These are phyloP conservation scores for Falco peregrinus DNA, from an alignment of 2,797 vertebrate genomes.

Conservation along the genomic window DNA sequence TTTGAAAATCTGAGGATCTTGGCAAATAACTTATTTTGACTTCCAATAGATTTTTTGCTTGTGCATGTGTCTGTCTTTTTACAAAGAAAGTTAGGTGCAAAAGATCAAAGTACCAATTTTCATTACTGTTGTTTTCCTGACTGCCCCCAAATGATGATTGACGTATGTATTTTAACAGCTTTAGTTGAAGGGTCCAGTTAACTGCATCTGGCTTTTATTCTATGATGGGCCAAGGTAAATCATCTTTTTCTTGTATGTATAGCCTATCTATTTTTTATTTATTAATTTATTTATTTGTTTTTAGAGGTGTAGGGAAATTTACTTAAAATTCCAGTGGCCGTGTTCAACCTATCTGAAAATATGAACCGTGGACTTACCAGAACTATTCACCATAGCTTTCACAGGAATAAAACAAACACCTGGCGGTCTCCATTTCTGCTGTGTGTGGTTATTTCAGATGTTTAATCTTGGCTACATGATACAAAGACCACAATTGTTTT, in stretches of 20 bases:
- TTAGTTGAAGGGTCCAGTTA: background rate
- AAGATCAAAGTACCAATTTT: slow-evolving; percentile 1
- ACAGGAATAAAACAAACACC: background rate
- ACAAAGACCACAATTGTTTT: background rate
- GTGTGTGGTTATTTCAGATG: background rate
- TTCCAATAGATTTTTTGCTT: background rate
- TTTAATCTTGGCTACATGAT: background rate
- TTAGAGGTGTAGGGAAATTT: background rate
- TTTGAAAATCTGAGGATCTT: background rate
- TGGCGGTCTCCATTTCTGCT: background rate
- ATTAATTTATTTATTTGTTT: background rate
- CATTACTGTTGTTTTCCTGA: background rate
- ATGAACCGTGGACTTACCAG: background rate
- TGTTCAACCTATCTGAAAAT: background rate
- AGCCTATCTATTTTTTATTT: background rate
- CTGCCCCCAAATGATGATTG: background rate
- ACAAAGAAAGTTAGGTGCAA: background rate
- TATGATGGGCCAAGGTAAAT: background rate
- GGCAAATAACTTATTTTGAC: background rate
- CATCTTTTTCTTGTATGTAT: background rate
- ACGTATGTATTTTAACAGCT: background rate
- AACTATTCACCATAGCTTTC: background rate
- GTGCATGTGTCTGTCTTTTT: background rate
- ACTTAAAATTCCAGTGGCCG: background rate
- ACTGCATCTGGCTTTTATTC: background rate